phyloP scores from a whole-genome alignment of 1,140 invertebrate genomes.

The Caenorhabditis remanei region DNA sequence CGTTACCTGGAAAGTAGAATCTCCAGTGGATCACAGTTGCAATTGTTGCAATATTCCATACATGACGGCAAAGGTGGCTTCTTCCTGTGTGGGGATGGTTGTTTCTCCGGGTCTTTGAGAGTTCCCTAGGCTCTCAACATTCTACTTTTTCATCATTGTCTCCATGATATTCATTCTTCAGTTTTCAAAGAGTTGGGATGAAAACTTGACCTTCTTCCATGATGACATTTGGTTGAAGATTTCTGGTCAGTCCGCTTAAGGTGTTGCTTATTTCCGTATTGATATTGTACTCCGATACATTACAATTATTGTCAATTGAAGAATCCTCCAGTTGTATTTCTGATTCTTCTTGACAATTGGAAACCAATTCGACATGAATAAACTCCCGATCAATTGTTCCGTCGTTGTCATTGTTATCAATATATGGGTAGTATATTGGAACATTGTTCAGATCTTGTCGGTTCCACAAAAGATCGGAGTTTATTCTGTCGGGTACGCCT shows the following conservation, averaged over 20 bases:
- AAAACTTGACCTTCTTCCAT: no score
- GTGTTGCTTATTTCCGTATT: not conserved
- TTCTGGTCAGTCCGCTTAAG: conserved; percentile 5
- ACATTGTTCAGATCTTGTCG: not conserved
- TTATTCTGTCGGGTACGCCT: not conserved
- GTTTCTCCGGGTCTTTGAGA: no score
- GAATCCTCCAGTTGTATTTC: conserved; percentile 14
- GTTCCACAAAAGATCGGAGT: not conserved
- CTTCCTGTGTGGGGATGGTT: no score
- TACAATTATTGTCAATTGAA: not conserved
- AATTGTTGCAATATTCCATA: no score
- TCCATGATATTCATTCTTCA: no score
- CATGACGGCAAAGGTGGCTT: no score
- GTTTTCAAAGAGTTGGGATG: no score
- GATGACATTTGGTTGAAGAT: not conserved
- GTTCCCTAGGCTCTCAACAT: no score
- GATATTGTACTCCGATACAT: not conserved
- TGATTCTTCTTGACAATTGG: conserved; percentile 17
- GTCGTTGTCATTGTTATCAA: conserved; percentile 1
- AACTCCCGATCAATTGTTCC: not conserved
- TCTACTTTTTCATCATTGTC: no score
- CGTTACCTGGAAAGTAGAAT: no score
- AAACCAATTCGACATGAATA: not conserved
- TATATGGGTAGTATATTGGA: not conserved
- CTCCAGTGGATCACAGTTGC: no score